Conservation (phyloP, 2,113 vertebrate genomes). For the Engystomops pustulosus region DNA sequence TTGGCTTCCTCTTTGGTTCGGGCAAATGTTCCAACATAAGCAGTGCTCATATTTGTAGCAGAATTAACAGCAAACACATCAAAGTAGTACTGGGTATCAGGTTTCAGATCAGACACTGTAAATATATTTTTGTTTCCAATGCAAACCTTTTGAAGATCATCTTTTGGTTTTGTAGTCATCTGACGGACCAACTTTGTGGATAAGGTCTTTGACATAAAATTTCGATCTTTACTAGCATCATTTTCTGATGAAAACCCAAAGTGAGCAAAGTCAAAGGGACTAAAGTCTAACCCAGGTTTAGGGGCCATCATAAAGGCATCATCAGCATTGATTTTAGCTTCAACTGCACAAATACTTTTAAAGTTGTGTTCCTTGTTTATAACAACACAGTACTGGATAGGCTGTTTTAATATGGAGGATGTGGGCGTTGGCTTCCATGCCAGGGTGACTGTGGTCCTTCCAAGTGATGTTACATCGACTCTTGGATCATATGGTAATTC, state of each 20-base stretch:
- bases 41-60: slow-evolving; percentile 89
- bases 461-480: slow-evolving; percentile 90
- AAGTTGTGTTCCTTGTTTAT: slow-evolving; percentile 98
- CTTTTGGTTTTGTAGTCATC: slow-evolving; percentile 72
- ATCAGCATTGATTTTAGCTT: slow-evolving; percentile 85
- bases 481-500: slow-evolving; percentile 93
- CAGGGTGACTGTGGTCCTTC: slow-evolving; percentile 89
- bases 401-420: slow-evolving; percentile 83
- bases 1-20: slow-evolving; percentile 92
- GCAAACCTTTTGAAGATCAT: slow-evolving; percentile 88
- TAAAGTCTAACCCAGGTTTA: slow-evolving; percentile 93
- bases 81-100: slow-evolving; percentile 95
- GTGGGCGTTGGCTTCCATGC: slow-evolving; percentile 97
- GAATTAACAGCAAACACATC: slow-evolving; percentile 92
- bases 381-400: slow-evolving; percentile 93
- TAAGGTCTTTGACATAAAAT: slow-evolving; percentile 70
- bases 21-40: slow-evolving; percentile 93
- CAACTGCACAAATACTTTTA: slow-evolving; percentile 95
- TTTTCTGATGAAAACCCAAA: slow-evolving; percentile 89
- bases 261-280: slow-evolving; percentile 93
- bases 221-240: slow-evolving; percentile 78
- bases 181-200: slow-evolving; percentile 77
- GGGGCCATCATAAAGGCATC: slow-evolving; percentile 91
- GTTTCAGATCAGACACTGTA: slow-evolving; percentile 91
- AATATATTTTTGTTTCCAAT: slow-evolving; percentile 96